These are phyloP conservation scores for Pitta sordida DNA, from an alignment of 2,113 vertebrate species.

Conservation along the genomic window DNA sequence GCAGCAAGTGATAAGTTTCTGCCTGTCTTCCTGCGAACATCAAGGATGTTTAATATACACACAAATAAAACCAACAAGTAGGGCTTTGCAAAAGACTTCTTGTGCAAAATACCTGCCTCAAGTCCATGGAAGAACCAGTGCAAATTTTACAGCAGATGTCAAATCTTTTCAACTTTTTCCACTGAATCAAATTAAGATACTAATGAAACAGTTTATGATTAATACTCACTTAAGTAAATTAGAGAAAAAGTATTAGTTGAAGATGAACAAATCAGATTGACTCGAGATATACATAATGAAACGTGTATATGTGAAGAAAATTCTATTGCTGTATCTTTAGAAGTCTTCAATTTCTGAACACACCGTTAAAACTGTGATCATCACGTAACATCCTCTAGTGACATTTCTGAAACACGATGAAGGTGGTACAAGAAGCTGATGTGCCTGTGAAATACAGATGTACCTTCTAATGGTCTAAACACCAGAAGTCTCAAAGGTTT, in stretches of 20 bases:
- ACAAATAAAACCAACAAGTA: not conserved
- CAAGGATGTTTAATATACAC: not conserved
- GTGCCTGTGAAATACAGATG: not conserved
- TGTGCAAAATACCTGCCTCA: constrained; percentile 7
- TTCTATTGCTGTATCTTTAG: not conserved
- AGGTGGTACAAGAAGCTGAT: not conserved
- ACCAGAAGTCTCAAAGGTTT: not conserved
- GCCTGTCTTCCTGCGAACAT: not conserved
- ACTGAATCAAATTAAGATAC: constrained; percentile 7
- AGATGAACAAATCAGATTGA: not conserved
- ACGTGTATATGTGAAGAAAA: not conserved
- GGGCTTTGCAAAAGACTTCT: not conserved
- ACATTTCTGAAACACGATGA: not conserved
- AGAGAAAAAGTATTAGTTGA: not conserved
- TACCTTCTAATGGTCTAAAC: not conserved
- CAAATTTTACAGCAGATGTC: not conserved
- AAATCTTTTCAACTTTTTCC: not conserved
- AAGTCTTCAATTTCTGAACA: not conserved
- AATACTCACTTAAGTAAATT: constrained; percentile 27
- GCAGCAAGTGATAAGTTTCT: not conserved
- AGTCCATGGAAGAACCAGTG: not conserved
- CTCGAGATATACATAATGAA: not conserved
- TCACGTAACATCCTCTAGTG: not conserved
- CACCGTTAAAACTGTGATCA: not conserved
- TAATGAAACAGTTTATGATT: constrained; percentile 39